These are phyloP conservation scores for Cuculus canorus DNA, from an alignment of 2,797 vertebrate genomes.

Conservation along the genomic window DNA sequence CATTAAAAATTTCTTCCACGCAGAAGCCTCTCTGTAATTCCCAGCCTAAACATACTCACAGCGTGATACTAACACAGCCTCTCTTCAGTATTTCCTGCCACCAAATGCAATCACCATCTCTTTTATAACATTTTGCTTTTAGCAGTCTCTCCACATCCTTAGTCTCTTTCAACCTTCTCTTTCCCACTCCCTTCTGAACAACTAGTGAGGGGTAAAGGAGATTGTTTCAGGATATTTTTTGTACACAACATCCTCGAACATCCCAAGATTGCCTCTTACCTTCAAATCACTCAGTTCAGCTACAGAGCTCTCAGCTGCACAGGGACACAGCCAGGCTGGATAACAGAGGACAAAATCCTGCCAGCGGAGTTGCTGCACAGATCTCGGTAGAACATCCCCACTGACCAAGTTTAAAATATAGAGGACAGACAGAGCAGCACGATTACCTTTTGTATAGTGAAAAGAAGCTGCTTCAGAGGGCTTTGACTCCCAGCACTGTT, in stretches of 20 bases:
- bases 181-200: background rate
- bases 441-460: rapidly evolving
- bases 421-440: rapidly evolving
- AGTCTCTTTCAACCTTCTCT: background rate
- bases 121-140: background rate
- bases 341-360: background rate
- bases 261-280: background rate
- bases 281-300: background rate
- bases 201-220: background rate
- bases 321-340: rapidly evolving
- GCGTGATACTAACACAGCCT: background rate
- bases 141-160: rapidly evolving
- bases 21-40: background rate
- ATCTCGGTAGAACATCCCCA: background rate
- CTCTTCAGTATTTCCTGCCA: background rate
- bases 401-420: background rate
- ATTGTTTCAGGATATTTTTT: background rate
- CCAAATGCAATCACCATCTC: background rate
- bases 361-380: rapidly evolving
- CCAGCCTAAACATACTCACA: background rate
- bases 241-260: background rate
- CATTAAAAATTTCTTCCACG: background rate
- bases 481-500: background rate
- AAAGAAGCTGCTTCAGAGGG: background rate
- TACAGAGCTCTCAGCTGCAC: background rate